These are phyloP conservation scores for Cremastinae sp. DNA, from an alignment of 2,888 invertebrate genomes.

Conservation along the genomic window DNA sequence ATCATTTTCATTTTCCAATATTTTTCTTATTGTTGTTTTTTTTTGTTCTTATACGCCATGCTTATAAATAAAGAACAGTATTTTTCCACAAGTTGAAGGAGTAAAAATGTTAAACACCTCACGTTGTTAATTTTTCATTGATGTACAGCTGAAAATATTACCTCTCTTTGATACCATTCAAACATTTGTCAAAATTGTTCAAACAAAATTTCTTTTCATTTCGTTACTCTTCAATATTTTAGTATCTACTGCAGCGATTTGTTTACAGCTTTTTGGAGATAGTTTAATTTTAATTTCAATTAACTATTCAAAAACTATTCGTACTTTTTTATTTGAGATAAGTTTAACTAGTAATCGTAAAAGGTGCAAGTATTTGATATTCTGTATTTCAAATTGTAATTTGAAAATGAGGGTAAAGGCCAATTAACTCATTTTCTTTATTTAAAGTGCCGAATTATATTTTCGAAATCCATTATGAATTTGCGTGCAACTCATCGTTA, in stretches of 20 bases:
- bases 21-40: constrained; percentile 48
- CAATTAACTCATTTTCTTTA: too few species aligned
- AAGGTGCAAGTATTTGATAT: too few species aligned
- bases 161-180: neutral
- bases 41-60: constrained; percentile 8
- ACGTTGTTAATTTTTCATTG: neutral
- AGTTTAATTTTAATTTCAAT: neutral
- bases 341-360: too few species aligned
- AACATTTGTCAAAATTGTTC: neutral
- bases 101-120: neutral
- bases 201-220: neutral
- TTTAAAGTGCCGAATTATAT: too few species aligned
- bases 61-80: constrained; percentile 41
- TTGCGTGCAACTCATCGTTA: neutral
- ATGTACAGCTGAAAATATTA: constrained; percentile 24
- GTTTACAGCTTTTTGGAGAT: too few species aligned
- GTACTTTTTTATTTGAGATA: too few species aligned
- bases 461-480: neutral
- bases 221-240: neutral
- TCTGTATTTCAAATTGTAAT: too few species aligned
- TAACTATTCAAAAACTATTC: too few species aligned
- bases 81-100: constrained; percentile 41
- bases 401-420: too few species aligned
- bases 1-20: constrained; percentile 26
- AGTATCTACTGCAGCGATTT: too few species aligned